Base-by-base conservation (phyloP, 2,888 invertebrate genomes). In the Actias luna region DNA sequence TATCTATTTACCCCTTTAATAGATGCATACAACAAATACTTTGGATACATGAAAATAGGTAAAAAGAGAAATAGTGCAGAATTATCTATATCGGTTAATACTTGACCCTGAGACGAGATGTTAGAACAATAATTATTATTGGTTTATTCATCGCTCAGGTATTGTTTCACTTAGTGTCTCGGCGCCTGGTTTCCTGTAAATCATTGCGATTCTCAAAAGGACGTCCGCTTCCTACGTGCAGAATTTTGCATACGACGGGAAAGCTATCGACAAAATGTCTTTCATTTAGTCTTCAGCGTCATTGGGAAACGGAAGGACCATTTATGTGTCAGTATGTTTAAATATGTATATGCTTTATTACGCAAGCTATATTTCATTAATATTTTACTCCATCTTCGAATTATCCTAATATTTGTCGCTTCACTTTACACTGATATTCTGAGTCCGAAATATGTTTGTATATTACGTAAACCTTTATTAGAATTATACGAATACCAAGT, bases 211-310 rank as follows among this genome's bases (percentile, higher is more conserved):
- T 75, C 76, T 70, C 75, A 81, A 79, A 78, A 87, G 91, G 91
- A 91, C 79, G 79, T 92, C 91, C 91, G 91, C 82, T 92, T 91
- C 91, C 91, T 88, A 76, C 69, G 71, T 71, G 70, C 71, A 73
- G 66, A 75, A 76, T 84, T 87, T 84, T 84, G 80, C 86, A 88
- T 88, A 78, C 65, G 66, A 62, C 73, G 75, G 73, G 83, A 84
- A 85, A 83, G 81, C 77, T 72, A 70, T 76, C 72, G 67, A 71
- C 68, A 67, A 71, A 70, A 74, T 69, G 72, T 76, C 65, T 74
- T 78, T 75, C 71, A 75, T 77, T 73, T 69, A 67, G 69, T 66
- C 68, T 67, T 71, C 70, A 74, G 69, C 69, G 73, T 76, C 69
- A 76, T 82, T 83, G 75, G 74, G 63, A 74, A 76, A 75, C 80